These are phyloP conservation scores for Cynaeus angustus DNA, from an alignment of 2,888 invertebrate genomes.

Conservation along the genomic window DNA sequence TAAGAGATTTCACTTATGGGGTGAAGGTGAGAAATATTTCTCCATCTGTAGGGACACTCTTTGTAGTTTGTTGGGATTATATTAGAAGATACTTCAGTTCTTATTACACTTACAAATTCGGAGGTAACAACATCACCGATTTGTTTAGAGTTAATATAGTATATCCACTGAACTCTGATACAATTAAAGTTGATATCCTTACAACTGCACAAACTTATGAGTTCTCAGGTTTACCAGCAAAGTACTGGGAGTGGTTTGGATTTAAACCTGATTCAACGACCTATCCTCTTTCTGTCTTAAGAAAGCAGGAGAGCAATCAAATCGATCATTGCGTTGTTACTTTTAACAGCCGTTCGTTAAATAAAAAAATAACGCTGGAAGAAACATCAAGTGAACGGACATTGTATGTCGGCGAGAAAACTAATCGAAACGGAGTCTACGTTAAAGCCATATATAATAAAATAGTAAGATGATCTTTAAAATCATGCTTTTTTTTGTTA, in stretches of 20 bases:
- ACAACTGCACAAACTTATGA: slow-evolving; percentile 60
- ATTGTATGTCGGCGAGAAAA: background rate
- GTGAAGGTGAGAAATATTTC: slow-evolving; percentile 63
- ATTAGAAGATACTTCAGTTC: slow-evolving; percentile 46
- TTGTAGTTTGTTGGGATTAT: slow-evolving; percentile 46
- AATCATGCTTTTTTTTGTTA: background rate
- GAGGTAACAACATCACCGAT: slow-evolving; percentile 53
- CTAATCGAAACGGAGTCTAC: background rate
- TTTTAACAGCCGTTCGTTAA: background rate
- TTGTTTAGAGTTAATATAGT: slow-evolving; percentile 57
- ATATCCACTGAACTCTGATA: slow-evolving; percentile 58
- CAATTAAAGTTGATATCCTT: slow-evolving; percentile 59
- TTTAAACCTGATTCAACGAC: background rate
- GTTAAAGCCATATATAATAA: background rate
- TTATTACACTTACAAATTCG: slow-evolving; percentile 37
- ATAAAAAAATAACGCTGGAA: background rate
- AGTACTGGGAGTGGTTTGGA: slow-evolving; percentile 4
- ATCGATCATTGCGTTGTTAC: background rate
- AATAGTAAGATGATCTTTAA: background rate
- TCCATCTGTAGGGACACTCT: slow-evolving; percentile 50
- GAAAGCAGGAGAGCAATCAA: background rate
- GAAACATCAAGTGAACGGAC: background rate
- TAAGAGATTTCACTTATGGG: slow-evolving; percentile 60
- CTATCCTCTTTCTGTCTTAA: background rate
- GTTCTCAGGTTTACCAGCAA: slow-evolving; percentile 56